Base-by-base conservation (phyloP, 2,797 vertebrate species). In the Sternarchorhynchus goeldii region DNA sequence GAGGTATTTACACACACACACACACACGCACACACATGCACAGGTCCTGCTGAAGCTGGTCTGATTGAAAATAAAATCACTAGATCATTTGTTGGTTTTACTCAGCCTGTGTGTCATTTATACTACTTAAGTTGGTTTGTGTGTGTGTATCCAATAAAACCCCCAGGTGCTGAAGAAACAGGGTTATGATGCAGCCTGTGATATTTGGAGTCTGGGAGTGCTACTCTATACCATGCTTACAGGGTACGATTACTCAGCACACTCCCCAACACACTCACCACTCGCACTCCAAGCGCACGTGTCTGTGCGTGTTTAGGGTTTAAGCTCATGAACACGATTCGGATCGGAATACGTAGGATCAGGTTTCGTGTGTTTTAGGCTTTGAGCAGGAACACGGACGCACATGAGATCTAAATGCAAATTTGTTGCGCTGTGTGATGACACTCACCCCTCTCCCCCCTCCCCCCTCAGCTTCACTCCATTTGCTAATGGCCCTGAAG, bases 161-260 rank as follows among this genome's bases (percentile, higher is more conserved):
- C 45, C 45, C 8, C 59, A 95, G 94, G 95, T 95, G 87, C 91
- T 96, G 80, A 95, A 93, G 92, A 92, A 94, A 84, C 95, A 95
- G 79, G 94, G 94, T 6, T 95, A 95, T 45, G 94, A 95, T 89
- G 94, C 93, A 87, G 94, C 94, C 41, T 95, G 94, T 89, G 94
- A 95, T 89, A 95, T 96, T 81, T 95, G 95, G 95, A 96, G 95
- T 85, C 88, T 96, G 79, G 94, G 95, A 75, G 94, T 95, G 71
- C 93, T 96, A 45, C 93, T 96, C 34, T 95, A 95, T 79, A 95
- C 94, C 4, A 96, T 96, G 94, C 77, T 95, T 80, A 94, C 94
- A 80, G 95, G 94, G 94, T 95, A 91, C 87, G 92, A 87, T 83
- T 25, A 12, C 45, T 12, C 10, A 75, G 32, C 55, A 25, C 1